Evolutionary conservation across 2,888 invertebrate genomes (phyloP), one percentile per base, ranked within the genome.

Genomic region (Pachliopta kotzebuea): DNA sequence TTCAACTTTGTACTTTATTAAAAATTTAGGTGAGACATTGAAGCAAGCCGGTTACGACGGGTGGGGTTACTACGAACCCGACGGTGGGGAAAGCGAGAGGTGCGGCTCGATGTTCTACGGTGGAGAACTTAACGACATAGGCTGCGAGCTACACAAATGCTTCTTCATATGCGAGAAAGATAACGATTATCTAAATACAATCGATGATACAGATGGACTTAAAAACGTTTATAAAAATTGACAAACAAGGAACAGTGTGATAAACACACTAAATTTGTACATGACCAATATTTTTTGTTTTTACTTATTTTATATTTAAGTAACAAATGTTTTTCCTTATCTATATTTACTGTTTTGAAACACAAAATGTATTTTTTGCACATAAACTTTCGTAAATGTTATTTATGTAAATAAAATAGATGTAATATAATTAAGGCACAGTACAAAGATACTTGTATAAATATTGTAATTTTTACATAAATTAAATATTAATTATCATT

Each of bases 51-150:
- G 88, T 0, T 88, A 84, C 67, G 65, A 72, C 0, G 68, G 66
- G 4, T 88, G 87, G 87, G 80, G 79, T 7, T 67, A 71, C 45
- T 71, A 75, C 1, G 86, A 88, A 60, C 89, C 89, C 0, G 87
- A 88, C 56, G 82, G 81, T 0, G 78, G 73, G 0, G 79, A 72
- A 4, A 70, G 70, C 0, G 84, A 86, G 67, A 68, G 65, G 0
- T 89, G 89, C 60, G 89, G 89, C 8, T 81, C 84, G 1, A 86
- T 88, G 84, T 86, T 82, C 69, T 84, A 77, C 74, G 75, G 77
- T 52, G 86, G 86, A 2, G 69, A 72, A 0, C 75, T 86, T 0
- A 86, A 87, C 64, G 85, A 84, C 66, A 72, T 88, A 21, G 71
- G 70, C 23, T 89, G 88, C 62, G 67, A 70, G 0, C 11, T 14